These are phyloP conservation scores for Lacerta agilis DNA, from an alignment of 2,797 vertebrate genomes.

Conservation along the genomic window DNA sequence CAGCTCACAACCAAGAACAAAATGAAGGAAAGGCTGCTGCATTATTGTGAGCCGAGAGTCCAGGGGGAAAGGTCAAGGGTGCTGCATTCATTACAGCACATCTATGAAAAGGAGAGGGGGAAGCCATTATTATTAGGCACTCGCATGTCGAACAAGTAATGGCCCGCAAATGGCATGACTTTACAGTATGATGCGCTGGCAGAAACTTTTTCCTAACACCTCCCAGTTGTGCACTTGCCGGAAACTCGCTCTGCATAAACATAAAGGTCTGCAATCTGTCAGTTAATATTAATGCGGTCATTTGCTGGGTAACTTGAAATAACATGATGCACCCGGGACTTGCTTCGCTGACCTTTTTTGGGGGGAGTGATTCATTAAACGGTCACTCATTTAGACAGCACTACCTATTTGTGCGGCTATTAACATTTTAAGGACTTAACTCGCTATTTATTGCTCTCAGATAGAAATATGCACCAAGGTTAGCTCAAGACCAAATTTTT, in stretches of 20 bases:
- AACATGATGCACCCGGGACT: constrained; percentile 73
- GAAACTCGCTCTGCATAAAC: constrained; percentile 76
- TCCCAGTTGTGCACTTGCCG: constrained; percentile 74
- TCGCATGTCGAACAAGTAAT: constrained; percentile 53
- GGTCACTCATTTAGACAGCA: constrained; percentile 76
- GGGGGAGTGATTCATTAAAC: constrained; percentile 77
- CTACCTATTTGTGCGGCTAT: constrained; percentile 72
- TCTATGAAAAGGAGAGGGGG: constrained; percentile 21
- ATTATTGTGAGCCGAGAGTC: constrained; percentile 39
- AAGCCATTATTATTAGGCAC: constrained; percentile 40
- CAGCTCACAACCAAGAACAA: neutral
- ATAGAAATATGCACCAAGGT: constrained; percentile 60
- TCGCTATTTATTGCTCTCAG: constrained; percentile 71
- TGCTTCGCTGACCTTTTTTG: constrained; percentile 74
- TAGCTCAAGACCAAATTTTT: constrained; percentile 57
- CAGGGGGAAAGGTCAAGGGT: constrained; percentile 37
- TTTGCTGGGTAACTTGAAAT: constrained; percentile 77
- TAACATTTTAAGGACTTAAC: constrained; percentile 76
- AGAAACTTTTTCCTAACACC: constrained; percentile 75
- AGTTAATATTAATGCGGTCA: constrained; percentile 79
- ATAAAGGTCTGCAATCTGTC: constrained; percentile 78
- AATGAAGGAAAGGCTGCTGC: constrained; percentile 30
- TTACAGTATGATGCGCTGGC: constrained; percentile 55
- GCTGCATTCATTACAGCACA: constrained; percentile 22
- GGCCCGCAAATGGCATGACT: constrained; percentile 61